Evolutionary conservation across 2,113 vertebrate genomes (phyloP), one percentile per base, ranked within the genome.

Genomic region (Campylorhamphus procurvoides): DNA sequence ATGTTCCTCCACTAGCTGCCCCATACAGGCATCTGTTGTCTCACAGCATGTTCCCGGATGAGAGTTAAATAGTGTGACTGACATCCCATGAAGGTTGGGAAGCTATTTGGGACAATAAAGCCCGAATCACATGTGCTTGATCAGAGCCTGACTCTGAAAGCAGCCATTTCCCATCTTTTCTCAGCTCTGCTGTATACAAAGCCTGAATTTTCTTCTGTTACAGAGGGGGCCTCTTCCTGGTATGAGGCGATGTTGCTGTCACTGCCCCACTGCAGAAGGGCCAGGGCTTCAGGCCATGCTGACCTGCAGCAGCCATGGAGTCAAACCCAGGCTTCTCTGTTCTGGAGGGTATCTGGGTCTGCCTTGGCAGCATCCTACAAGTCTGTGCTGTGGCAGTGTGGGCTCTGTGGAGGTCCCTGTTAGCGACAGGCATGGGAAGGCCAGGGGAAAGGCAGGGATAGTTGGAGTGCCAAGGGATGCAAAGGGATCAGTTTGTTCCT

Each of bases 1-100:
- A 5, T 5, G 0, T 69, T 58, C 40, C 33, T 10, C 23, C 79
- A 11, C 14, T 0, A 0, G 39, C 55, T 69, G 66, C 74, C 58
- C 73, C 8, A 3, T 7, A 0, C 3, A 4, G 44, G 44, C 28
- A 64, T 50, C 58, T 25, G 15, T 12, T 24, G 12, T 56, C 44
- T 74, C 44, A 10, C 40, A 17, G 50, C 4, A 47, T 50, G 63
- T 44, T 40, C 39, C 7, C 23, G 50, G 62, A 8, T 6, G 20
- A 33, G 53, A 27, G 9, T 64, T 85, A 5, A 10, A 18, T 8
- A 29, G 42, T 14, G 3, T n/a, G 39, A n/a, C 59, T 44, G 80
- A 17, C 16, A 68, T 15, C 39, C 20, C 8, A 0, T 18, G 59
- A 33, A 33, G 69, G 59, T 6, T 25, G 69, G 29, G 84, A 35